These are phyloP conservation scores for Phylloscopus trochiloides DNA, from an alignment of 2,113 vertebrate species.

Conservation along the genomic window DNA sequence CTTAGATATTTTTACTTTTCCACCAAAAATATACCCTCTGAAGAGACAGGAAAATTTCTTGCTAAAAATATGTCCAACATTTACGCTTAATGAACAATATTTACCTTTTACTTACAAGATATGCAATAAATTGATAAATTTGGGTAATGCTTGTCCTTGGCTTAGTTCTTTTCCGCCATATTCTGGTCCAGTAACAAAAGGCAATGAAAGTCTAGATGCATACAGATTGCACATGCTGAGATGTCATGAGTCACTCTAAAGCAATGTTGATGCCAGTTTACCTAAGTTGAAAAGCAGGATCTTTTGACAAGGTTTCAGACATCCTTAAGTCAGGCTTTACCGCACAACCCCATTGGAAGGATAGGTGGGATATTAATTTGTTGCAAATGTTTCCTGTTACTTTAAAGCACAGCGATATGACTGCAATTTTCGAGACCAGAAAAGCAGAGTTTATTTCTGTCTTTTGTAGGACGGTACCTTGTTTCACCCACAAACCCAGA, in stretches of 20 bases:
- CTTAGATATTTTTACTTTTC: neutral
- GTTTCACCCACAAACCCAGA: constrained; percentile 81
- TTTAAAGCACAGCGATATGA: neutral
- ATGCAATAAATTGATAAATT: neutral
- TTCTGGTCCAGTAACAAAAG: neutral
- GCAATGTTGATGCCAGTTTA: neutral
- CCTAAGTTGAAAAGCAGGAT: neutral
- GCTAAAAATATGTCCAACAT: neutral
- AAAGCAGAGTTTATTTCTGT: neutral
- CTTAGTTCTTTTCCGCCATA: neutral
- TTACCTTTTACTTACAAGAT: neutral
- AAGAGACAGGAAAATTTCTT: neutral
- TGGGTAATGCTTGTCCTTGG: neutral
- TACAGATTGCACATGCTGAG: too few relatives aligned
- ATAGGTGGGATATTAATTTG: neutral
- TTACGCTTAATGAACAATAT: neutral
- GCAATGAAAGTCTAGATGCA: too few relatives aligned
- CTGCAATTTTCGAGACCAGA: neutral
- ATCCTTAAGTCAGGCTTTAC: neutral
- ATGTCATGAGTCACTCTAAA: neutral
- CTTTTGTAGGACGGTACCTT: constrained; percentile 84
- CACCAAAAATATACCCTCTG: neutral
- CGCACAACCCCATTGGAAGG: neutral
- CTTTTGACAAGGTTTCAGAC: neutral
- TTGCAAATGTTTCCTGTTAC: neutral